Conservation (phyloP, 2,113 vertebrate species). For the Aptenodytes forsteri region DNA sequence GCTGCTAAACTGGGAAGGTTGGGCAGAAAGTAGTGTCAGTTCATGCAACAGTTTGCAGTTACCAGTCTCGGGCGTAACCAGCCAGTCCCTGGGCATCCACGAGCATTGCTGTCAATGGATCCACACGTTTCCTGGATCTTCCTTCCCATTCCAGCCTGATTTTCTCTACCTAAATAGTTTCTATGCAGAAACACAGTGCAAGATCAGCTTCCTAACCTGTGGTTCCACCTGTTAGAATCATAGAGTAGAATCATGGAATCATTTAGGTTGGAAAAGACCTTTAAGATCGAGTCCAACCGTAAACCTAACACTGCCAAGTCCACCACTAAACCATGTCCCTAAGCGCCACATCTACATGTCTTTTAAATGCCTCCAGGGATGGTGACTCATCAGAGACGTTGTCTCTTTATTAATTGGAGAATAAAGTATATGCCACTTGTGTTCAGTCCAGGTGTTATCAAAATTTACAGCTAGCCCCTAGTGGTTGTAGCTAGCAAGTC, state of each 20-base stretch:
- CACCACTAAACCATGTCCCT: background rate
- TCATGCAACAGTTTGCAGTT: background rate
- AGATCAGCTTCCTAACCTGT: rapidly evolving
- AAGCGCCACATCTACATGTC: background rate
- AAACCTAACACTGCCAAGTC: background rate
- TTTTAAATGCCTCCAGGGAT: background rate
- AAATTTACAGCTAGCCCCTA: background rate
- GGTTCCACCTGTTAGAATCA: background rate
- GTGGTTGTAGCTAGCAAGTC: background rate
- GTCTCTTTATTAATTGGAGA: background rate
- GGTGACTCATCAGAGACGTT: background rate
- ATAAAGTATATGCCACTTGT: background rate
- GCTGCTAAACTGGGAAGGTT: background rate
- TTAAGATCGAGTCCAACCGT: background rate
- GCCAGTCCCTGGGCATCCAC: background rate
- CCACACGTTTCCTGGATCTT: background rate
- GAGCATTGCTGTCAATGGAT: background rate
- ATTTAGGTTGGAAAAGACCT: background rate
- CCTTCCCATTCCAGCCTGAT: background rate
- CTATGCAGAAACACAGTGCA: background rate
- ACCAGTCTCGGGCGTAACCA: background rate
- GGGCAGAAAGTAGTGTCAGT: rapidly evolving
- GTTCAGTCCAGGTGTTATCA: background rate
- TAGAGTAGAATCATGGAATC: background rate
- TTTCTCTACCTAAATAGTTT: background rate